phyloP scores from a whole-genome alignment of 1,140 invertebrate species.

The Ylistrum balloti region DNA sequence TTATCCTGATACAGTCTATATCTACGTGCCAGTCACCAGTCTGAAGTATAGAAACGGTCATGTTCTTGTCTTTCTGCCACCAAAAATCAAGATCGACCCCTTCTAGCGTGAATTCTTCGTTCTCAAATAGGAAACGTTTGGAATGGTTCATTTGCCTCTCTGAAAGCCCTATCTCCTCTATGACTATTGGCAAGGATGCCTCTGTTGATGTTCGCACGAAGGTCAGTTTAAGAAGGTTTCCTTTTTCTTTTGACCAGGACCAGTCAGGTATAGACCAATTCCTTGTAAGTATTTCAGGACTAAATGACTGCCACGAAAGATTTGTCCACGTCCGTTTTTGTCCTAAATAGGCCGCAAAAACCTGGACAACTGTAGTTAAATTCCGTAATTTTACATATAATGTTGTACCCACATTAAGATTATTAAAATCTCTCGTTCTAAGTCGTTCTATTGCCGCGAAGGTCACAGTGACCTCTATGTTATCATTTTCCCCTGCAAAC shows the following conservation, averaged over 20 bases:
- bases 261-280: conserved; percentile 65
- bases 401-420: conserved; percentile 57
- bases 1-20: conserved; percentile 62
- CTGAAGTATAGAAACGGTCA: conserved; percentile 57
- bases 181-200: neutral
- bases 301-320: conserved; percentile 16
- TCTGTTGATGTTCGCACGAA: neutral
- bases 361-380: conserved; percentile 36
- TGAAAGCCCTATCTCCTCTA: neutral
- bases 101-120: conserved; percentile 64
- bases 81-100: conserved; percentile 72
- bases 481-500: neutral
- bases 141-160: conserved; percentile 12
- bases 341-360: conserved; percentile 57
- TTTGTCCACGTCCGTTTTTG: conserved; percentile 51
- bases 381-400: conserved; percentile 51
- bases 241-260: conserved; percentile 53
- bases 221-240: neutral
- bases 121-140: conserved; percentile 50
- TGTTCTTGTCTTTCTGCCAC: conserved; percentile 70
- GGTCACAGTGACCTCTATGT: neutral
- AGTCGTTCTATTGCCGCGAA: neutral
- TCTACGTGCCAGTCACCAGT: conserved; percentile 19
- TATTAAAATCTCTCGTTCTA: neutral
- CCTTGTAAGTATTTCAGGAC: neutral